Base-by-base conservation (phyloP, 1,140 invertebrate species). In the Diorhabda carinulata region DNA sequence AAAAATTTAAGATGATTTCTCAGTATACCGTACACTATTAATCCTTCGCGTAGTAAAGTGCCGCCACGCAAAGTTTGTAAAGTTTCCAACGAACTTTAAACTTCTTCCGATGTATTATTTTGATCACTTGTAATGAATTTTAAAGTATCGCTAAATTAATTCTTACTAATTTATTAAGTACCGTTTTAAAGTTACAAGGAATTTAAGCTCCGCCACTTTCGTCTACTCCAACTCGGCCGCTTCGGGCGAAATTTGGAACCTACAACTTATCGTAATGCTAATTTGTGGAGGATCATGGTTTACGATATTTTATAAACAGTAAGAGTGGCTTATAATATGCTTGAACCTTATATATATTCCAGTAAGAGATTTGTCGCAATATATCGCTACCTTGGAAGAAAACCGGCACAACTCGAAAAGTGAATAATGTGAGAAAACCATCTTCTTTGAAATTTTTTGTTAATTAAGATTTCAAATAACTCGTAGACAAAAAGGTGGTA, bases 81-180 rank as follows among this genome's bases (percentile, higher is more conserved):
- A 45, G 52, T 57, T 42, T 44, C 56, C n/a, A n/a, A n/a, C 47
- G n/a, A 52, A 52, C 47, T 52, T 25, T 52, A 40, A 43, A 43
- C 47, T 56, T 56, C 64, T 65, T 57, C 64, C 64, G 56, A 57
- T 43, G 47, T 65, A 57, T 56, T 65, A 65, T 65, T 65, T 65
- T 65, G 57, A 65, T 65, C 64, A 65, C 64, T 61, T 65, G 40
- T 57, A 56, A 57, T 47, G 52, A 57, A 65, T 65, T 65, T 65
- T 65, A 65, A 65, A 65, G 47, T 65, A 41, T 25, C 41, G 52
- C 47, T 56, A 57, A 65, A 65, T 65, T 65, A 65, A 65, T 65
- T 65, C 56, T 57, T 45, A 56, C 41, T 65, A 65, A 65, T 65
- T 65, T 58, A 65, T 65, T 65, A 65, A 65, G 64, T 65, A 57